Evolutionary conservation across 2,797 vertebrate genomes (phyloP).

Genomic region (Apogon hyalosoma): DNA sequence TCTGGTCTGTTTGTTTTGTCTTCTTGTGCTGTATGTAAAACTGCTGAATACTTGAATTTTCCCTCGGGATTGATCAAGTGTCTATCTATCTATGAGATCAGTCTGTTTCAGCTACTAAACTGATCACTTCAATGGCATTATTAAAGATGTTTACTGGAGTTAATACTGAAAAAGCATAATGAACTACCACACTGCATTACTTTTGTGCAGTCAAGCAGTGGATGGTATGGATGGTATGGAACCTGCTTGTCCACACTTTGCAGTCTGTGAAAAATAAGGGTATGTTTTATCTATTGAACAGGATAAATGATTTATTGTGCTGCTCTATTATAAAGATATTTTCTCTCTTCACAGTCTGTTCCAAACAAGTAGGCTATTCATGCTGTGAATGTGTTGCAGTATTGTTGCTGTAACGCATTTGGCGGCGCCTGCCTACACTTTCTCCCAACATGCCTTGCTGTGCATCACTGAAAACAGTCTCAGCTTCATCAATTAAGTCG

Average conservation of each 20-base stretch:
- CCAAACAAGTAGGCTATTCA: not conserved
- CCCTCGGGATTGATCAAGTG: no score
- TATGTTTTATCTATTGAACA: constrained; percentile 26
- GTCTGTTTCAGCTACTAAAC: constrained; percentile 15
- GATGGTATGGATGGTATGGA: constrained; percentile 26
- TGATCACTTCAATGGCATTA: constrained; percentile 28
- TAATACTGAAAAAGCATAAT: constrained; percentile 41
- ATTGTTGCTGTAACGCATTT: not conserved
- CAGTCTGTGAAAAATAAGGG: constrained; percentile 28
- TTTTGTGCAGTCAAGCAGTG: constrained; percentile 38
- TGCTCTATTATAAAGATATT: constrained; percentile 11
- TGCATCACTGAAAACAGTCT: not conserved
- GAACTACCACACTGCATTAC: constrained; percentile 35
- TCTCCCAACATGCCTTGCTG: not conserved
- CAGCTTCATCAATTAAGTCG: no score
- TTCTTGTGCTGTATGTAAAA: no score
- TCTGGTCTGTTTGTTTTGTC: no score
- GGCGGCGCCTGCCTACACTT: not conserved
- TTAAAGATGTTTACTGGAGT: constrained; percentile 50
- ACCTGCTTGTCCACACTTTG: constrained; percentile 21
- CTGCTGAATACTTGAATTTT: no score
- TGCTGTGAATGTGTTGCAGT: not conserved
- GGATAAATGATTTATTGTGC: constrained; percentile 2
- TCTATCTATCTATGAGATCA: constrained; percentile 10
- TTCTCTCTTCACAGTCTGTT: constrained; percentile 1